Percentiles rank a stretch among this genome's conserved stretches.
Conservation (phyloP, 1,140 invertebrate species). For the Eupeodes corollae region DNA sequence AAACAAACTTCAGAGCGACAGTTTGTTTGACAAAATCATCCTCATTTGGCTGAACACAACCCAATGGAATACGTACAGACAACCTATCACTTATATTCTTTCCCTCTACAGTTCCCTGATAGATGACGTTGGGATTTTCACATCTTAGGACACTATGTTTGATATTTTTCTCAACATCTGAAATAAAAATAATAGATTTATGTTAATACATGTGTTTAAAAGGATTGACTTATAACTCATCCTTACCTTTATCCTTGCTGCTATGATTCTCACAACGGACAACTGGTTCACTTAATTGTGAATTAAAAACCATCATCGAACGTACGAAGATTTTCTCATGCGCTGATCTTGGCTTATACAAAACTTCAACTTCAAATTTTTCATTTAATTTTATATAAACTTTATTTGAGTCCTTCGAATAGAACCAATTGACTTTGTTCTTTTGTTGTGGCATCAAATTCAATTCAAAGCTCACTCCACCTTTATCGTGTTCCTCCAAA, state of each 20-base stretch:
- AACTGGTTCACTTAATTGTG: constrained; percentile 29
- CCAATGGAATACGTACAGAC: constrained; percentile 26
- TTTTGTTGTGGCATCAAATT: not conserved
- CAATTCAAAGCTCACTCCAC: constrained; percentile 20
- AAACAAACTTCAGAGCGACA: constrained; percentile 26
- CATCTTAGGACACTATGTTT: constrained; percentile 23
- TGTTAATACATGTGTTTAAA: not conserved
- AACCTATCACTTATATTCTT: constrained; percentile 30
- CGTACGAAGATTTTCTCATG: constrained; percentile 23
- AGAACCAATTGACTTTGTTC: constrained; percentile 19
- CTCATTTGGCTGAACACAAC: constrained; percentile 10
- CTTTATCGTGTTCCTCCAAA: constrained; percentile 24
- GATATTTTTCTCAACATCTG: constrained; percentile 3
- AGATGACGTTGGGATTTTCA: constrained; percentile 23
- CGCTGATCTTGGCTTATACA: constrained; percentile 21
- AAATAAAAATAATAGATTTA: not conserved
- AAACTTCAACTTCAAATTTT: constrained; percentile 24
- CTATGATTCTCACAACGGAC: constrained; percentile 32
- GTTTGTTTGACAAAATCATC: constrained; percentile 17
- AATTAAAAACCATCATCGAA: constrained; percentile 23
- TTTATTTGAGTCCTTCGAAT: constrained; percentile 19
- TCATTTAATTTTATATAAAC: constrained; percentile 26
- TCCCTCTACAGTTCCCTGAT: constrained; percentile 20
- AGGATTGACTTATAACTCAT: not conserved
- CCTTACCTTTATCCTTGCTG: constrained; percentile 17